Evolutionary conservation across 1,140 invertebrate species (phyloP), one percentile per base, ranked within the genome.

Genomic region (Drosophila bocqueti): DNA sequence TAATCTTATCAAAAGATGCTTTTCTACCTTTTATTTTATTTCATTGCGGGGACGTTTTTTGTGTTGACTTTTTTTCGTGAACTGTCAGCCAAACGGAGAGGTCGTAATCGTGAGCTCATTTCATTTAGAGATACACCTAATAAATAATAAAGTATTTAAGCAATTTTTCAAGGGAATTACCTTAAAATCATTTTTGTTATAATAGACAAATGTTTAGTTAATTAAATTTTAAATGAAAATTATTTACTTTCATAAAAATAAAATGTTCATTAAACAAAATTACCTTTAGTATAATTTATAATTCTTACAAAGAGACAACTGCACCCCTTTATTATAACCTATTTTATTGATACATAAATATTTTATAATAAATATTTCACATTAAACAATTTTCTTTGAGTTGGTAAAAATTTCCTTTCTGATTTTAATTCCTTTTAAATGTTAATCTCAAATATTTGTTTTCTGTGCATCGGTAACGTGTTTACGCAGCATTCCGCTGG

Each of bases 1-100:
- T 90, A 90, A 90, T 90, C 85, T 90, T 90, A 90, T 90, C 85
- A 82, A 67, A 84, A 79, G 84, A 80, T 83, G 81, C 58, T 67
- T 76, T 59, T 61, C 63, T 67, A 59, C 65, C 79, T 81, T 85
- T 74, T 49, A 55, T 69, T 84, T 66, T 65, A 78, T 71, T 71
- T 71, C 42, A 58, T 58, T 78, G 75, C 40, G 15, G 34, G 11
- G 45, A 38, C 36, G 45, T 65, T 50, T 73, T 73, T 47, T 47
- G 18, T 42, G 5, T 29, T 29, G 29, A 29, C 29, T 29, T 67
- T 68, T 45, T 45, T 66, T 69, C 4, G 38, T 43, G 40, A 38
- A 66, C 43, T 67, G 64, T 64, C 59, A 67, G 60, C 8, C 47
- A 29, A 8, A n/a, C 24, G 18, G 34, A 18, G 21, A 21, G 45